A percentile compares a stretch with the other conserved stretches of the same genome.
phyloP scores from a whole-genome alignment of 2,888 invertebrate genomes.

The Venusia cambrica region DNA sequence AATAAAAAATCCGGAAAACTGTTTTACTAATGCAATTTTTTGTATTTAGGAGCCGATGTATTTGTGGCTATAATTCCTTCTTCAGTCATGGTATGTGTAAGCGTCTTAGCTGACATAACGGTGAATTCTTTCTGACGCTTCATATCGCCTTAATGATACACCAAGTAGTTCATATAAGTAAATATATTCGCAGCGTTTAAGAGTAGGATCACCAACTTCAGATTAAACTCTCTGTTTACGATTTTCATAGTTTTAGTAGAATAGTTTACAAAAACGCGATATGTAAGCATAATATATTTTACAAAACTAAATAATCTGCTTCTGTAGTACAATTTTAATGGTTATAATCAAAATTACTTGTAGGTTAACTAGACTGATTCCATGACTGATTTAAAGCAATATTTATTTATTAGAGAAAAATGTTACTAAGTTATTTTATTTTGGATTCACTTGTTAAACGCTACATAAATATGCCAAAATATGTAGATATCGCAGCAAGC shows the following conservation, averaged over 20 bases:
- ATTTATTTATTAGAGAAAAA: slow-evolving; percentile 73
- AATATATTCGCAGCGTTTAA: no score
- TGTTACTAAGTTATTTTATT: no score
- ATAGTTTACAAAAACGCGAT: no score
- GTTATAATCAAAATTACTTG: slow-evolving; percentile 31
- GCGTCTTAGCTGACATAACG: slow-evolving; percentile 1
- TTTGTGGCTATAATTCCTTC: slow-evolving; percentile 18
- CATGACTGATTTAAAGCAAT: slow-evolving; percentile 78
- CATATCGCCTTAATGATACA: slow-evolving; percentile 49
- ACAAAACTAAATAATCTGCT: slow-evolving; percentile 32
- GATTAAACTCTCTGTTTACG: neutral
- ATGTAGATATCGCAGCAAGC: no score
- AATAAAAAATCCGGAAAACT: slow-evolving; percentile 6
- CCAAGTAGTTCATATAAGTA: slow-evolving; percentile 46
- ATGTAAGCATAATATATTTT: slow-evolving; percentile 20
- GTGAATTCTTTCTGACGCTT: slow-evolving; percentile 18
- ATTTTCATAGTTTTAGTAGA: neutral
- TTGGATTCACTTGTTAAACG: no score
- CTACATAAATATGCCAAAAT: no score
- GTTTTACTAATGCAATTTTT: neutral
- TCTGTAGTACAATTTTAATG: slow-evolving; percentile 42
- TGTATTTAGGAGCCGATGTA: slow-evolving; percentile 7
- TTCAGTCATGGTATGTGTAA: slow-evolving; percentile 6
- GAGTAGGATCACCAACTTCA: neutral
- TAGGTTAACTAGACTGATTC: slow-evolving; percentile 69